Percentiles rank a stretch among this genome's conserved stretches.
Conservation (phyloP, 2,888 invertebrate genomes). For the Julus scandinavius region DNA sequence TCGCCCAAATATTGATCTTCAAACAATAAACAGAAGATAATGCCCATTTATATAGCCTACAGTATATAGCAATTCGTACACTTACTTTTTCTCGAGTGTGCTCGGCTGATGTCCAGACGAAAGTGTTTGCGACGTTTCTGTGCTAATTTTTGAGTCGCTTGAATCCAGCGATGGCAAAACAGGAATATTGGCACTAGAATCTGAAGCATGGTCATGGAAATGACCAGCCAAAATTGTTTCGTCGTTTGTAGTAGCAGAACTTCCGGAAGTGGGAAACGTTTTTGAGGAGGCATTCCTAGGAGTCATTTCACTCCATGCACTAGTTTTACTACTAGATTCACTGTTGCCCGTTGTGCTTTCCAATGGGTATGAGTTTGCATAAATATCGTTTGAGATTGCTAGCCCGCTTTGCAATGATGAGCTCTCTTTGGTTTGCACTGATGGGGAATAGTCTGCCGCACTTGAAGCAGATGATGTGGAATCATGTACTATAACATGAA, state of each 20-base stretch:
- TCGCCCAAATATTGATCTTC: no score
- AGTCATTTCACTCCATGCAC: not conserved
- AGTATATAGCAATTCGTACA: not conserved
- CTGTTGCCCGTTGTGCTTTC: not conserved
- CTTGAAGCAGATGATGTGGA: not conserved
- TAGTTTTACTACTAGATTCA: not conserved
- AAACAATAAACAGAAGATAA: no score
- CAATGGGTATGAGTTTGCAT: not conserved
- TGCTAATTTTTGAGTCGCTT: not conserved
- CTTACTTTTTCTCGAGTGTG: not conserved
- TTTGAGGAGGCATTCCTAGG: not conserved
- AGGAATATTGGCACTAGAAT: not conserved
- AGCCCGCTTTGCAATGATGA: not conserved
- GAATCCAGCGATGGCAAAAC: constrained; percentile 2
- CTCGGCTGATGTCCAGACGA: not conserved
- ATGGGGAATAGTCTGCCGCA: not conserved
- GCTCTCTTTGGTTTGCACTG: not conserved
- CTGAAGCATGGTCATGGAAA: not conserved
- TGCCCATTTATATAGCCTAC: no score
- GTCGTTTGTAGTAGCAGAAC: not conserved
- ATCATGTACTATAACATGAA: not conserved
- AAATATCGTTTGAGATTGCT: not conserved
- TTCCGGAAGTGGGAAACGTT: not conserved
- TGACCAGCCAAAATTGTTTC: constrained; percentile 10
- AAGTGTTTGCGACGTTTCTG: not conserved